A percentile compares a stretch with the other conserved stretches of the same genome.
Conservation (phyloP, 2,797 vertebrate species). For the Aselliscus stoliczkanus region DNA sequence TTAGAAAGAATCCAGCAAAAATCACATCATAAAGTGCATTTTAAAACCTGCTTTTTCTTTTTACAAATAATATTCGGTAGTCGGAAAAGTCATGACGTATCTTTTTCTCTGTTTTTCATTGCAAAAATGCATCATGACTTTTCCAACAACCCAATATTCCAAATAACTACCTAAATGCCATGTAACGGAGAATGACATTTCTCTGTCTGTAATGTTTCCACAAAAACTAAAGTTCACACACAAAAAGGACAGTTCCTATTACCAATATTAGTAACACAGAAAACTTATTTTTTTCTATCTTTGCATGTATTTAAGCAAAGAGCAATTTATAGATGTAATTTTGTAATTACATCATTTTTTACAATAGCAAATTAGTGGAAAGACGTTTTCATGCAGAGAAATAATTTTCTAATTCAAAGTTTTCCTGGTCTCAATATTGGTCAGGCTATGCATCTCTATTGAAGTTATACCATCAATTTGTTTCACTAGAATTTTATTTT, state of each 20-base stretch:
- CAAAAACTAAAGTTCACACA: neutral
- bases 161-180: neutral
- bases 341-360: neutral
- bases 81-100: no score
- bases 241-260: neutral
- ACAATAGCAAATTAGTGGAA: neutral
- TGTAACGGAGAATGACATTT: neutral
- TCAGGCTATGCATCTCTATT: neutral
- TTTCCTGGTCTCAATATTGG: neutral
- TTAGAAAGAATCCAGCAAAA: conserved; percentile 31
- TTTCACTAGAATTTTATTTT: conserved; percentile 41
- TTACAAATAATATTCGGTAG: conserved; percentile 23
- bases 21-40: neutral
- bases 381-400: conserved; percentile 18
- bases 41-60: neutral
- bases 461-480: neutral
- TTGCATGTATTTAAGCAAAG: neutral
- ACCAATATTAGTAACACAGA: neutral
- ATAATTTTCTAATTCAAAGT: neutral
- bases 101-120: no score
- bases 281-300: neutral
- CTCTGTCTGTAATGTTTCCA: neutral
- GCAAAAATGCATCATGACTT: no score
- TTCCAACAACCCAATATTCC: no score
- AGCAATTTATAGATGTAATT: neutral